Evolutionary conservation across 2,797 vertebrate species (phyloP).

Genomic region (Balearica regulorum): DNA sequence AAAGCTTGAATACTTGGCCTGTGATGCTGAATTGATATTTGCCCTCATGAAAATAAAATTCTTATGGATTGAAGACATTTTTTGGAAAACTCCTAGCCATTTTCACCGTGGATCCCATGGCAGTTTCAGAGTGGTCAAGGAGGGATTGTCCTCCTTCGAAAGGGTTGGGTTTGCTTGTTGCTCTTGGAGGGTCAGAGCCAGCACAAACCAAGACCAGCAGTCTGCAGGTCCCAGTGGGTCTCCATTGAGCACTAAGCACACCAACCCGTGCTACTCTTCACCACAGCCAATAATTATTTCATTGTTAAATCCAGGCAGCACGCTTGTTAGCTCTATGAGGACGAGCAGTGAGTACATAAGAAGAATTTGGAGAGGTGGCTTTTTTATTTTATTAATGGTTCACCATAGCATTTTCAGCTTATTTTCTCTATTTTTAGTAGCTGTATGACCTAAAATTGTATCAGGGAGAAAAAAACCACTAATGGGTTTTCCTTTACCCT

Average conservation of each 20-base stretch:
- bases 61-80: fast-evolving
- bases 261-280: neutral
- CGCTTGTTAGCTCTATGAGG: neutral
- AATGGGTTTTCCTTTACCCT: conserved; percentile 17
- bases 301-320: neutral
- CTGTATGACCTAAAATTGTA: conserved; percentile 45
- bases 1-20: neutral
- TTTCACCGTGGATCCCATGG: neutral
- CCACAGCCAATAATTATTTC: neutral
- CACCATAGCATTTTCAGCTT: conserved; percentile 44
- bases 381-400: conserved; percentile 4
- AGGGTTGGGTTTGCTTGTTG: neutral
- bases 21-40: neutral
- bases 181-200: neutral
- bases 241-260: neutral
- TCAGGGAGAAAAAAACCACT: fast-evolving
- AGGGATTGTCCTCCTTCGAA: neutral
- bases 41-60: neutral
- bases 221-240: neutral
- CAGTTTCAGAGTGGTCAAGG: neutral
- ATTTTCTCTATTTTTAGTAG: conserved; percentile 61
- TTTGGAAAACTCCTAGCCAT: neutral
- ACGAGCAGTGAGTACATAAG: neutral
- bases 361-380: neutral
- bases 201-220: neutral